Evolutionary conservation across 2,797 vertebrate genomes (phyloP).

Genomic region (Enteromius paludinosus): DNA sequence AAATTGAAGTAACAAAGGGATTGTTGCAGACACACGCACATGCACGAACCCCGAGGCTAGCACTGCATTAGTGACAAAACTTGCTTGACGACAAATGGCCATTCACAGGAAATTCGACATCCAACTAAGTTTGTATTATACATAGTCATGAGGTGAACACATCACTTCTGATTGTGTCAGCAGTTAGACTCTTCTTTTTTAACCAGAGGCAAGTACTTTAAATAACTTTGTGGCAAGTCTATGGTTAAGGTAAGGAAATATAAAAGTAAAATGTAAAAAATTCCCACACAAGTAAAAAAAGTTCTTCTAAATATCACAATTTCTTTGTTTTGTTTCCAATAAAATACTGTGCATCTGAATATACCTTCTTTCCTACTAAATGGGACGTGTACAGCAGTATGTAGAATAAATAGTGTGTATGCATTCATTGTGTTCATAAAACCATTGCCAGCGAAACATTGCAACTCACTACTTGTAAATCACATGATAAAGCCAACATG

Average conservation of each 20-base stretch:
- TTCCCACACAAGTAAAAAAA: not conserved
- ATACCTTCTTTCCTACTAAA: not conserved
- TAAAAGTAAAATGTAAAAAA: not conserved
- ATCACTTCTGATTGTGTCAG: not conserved
- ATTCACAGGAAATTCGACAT: not conserved
- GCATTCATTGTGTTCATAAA: not conserved
- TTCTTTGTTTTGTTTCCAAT: too few relatives aligned
- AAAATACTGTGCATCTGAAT: not conserved
- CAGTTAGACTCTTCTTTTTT: not conserved
- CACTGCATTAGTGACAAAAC: not conserved
- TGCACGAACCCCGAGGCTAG: not conserved
- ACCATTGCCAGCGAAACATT: not conserved
- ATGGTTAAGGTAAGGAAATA: not conserved
- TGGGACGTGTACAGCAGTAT: not conserved
- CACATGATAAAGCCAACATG: not conserved
- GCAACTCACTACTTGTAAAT: not conserved
- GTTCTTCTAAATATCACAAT: too few relatives aligned
- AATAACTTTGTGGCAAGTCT: not conserved
- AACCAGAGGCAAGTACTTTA: not conserved
- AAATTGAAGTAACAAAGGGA: not conserved
- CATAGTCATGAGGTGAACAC: not conserved
- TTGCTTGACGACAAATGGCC: not conserved
- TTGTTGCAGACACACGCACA: conserved; percentile 23
- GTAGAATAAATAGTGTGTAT: not conserved
- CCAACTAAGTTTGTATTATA: not conserved